These are phyloP conservation scores for Poeciliopsis turrubarensis DNA, from an alignment of 2,113 vertebrate species.

Conservation along the genomic window DNA sequence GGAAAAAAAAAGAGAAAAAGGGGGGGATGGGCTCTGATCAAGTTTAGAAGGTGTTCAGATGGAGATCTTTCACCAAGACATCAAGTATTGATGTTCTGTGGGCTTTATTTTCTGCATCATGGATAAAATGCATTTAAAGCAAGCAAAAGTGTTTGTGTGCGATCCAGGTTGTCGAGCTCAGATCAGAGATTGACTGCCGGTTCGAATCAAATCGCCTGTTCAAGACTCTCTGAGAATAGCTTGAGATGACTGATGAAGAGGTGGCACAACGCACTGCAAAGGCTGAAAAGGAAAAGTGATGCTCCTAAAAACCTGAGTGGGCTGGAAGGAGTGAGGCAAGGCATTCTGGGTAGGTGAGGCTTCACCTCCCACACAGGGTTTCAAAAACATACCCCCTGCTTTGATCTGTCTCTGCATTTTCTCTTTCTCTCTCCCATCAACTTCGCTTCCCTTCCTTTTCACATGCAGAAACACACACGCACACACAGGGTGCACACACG, in stretches of 20 bases:
- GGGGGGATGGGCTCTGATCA: constrained; percentile 39
- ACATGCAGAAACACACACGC: constrained; percentile 27
- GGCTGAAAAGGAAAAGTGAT: constrained; percentile 49
- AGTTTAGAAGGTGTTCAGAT: background rate
- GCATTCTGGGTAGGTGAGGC: constrained; percentile 77
- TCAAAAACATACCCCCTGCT: constrained; percentile 63
- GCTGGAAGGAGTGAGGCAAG: constrained; percentile 64
- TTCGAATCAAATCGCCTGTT: constrained; percentile 35
- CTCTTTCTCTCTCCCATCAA: background rate
- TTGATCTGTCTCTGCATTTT: constrained; percentile 55
- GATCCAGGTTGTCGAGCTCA: constrained; percentile 15
- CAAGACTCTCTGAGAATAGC: constrained; percentile 52
- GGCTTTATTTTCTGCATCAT: background rate
- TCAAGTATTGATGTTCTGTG: background rate
- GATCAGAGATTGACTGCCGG: constrained; percentile 26
- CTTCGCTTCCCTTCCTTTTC: constrained; percentile 6
- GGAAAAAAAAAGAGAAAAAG: background rate
- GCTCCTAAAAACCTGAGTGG: constrained; percentile 66
- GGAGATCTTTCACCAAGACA: constrained; percentile 2
- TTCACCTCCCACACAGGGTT: constrained; percentile 71
- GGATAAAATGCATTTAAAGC: too few relatives aligned
- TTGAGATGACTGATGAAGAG: constrained; percentile 52
- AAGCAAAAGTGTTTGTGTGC: constrained; percentile 25
- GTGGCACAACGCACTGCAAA: constrained; percentile 15
- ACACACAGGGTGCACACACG: constrained; percentile 24